Evolutionary conservation across 2,797 vertebrate species (phyloP).

Genomic region (Florisuga fusca): DNA sequence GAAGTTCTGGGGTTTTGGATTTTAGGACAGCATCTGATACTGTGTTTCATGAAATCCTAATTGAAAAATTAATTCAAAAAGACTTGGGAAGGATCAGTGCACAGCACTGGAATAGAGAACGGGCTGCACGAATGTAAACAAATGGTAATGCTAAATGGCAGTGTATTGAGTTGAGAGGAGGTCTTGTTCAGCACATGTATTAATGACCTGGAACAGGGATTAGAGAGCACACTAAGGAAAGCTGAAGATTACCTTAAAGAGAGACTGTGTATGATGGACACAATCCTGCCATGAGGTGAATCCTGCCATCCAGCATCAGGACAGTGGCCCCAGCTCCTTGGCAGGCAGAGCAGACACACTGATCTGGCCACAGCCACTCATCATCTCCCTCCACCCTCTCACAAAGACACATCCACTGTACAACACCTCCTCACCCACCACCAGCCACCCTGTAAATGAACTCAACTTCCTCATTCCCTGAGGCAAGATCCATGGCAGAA

Average conservation of each 20-base stretch:
- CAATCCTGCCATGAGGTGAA: neutral
- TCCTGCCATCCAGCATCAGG: accelerated
- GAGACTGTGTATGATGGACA: neutral
- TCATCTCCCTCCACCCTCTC: accelerated
- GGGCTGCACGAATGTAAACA: slow-evolving; percentile 57
- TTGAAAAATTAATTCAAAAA: slow-evolving; percentile 78
- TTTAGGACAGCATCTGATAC: slow-evolving; percentile 71
- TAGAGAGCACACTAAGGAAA: neutral
- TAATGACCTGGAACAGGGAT: slow-evolving; percentile 18
- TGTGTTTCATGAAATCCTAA: slow-evolving; percentile 66
- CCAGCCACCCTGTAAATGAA: neutral
- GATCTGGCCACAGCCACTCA: accelerated
- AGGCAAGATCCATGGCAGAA: neutral
- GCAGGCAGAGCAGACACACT: neutral
- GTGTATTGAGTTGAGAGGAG: slow-evolving; percentile 22
- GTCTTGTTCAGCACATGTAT: neutral
- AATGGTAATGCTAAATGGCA: slow-evolving; percentile 38
- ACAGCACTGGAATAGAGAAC: neutral
- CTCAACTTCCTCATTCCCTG: accelerated
- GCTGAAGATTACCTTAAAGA: neutral
- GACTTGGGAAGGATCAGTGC: slow-evolving; percentile 54
- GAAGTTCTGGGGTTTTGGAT: slow-evolving; percentile 16
- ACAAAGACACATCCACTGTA: accelerated
- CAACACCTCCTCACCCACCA: neutral
- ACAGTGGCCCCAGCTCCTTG: neutral